Evolutionary conservation across 2,888 invertebrate genomes (phyloP).

Genomic region (Megamerina dolium): DNA sequence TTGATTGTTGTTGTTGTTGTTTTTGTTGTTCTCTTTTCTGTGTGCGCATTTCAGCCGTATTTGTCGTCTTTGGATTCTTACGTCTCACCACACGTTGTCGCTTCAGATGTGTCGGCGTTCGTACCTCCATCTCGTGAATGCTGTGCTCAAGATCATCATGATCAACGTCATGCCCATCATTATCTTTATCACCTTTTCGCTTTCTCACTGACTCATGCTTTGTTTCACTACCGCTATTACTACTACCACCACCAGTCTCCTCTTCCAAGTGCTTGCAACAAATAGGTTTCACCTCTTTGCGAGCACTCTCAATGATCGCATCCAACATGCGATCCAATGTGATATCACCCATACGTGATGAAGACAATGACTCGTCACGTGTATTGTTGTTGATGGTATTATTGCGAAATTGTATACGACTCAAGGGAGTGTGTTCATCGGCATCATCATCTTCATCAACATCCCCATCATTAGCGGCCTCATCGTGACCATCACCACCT

Average conservation of each 20-base stretch:
- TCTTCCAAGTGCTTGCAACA: background rate
- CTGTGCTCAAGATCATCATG: conserved; percentile 28
- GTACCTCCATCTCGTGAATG: conserved; percentile 48
- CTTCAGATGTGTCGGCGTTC: conserved; percentile 45
- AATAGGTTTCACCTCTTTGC: conserved; percentile 30
- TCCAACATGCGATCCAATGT: conserved; percentile 48
- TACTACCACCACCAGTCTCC: background rate
- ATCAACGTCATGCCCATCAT: too few relatives aligned
- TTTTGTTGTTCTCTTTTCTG: background rate
- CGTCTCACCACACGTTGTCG: conserved; percentile 45
- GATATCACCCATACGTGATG: conserved; percentile 46
- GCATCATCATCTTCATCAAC: conserved; percentile 25
- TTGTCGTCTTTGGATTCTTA: conserved; percentile 28
- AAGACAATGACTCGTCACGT: conserved; percentile 33
- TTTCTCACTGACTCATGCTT: too few relatives aligned
- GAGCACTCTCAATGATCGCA: conserved; percentile 47
- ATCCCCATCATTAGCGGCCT: conserved; percentile 3
- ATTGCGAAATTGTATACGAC: conserved; percentile 21
- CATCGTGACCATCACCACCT: background rate
- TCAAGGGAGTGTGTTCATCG: conserved; percentile 23
- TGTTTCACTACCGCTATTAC: background rate
- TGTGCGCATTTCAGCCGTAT: background rate
- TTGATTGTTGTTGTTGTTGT: background rate
- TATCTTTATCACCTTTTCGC: too few relatives aligned
- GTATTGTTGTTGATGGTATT: conserved; percentile 9